Base-by-base conservation (phyloP, 1,140 invertebrate genomes). In the Conus betulinus region DNA sequence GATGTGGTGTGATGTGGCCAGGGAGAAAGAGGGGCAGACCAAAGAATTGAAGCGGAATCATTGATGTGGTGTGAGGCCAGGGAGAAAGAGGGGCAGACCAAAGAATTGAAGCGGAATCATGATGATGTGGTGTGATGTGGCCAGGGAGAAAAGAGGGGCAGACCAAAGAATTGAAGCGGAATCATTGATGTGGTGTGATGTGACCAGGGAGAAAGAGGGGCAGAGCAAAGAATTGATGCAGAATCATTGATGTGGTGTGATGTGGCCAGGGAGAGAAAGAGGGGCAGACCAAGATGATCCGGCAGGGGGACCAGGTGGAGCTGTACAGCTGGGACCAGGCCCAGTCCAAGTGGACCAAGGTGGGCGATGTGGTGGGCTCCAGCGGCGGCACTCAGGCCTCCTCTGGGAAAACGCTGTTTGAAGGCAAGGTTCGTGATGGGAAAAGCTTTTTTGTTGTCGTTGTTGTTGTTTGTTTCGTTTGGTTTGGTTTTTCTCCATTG, bases 361-460 rank as follows among this genome's bases (percentile, higher is more conserved):
- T 99, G 81, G 98, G 98, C 5, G 98, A 99, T 94, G 98, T 99
- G 2, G 96, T 98, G 90, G 98, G 98, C 5, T 97, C 97, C 5
- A 96, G 97, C 51, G 97, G 97, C 27, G 96, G 96, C 0, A 96
- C 97, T 83, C 96, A 95, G 57, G 96, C 96, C 17, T 91, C 95
- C 5, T 93, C 93, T 15, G 97, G 97, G 11, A 99, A 98, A 95
- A 97, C 97, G 39, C 94, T 98, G 88, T 97, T 97, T 94, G 97
- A 99, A 93, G 98, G 98, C 91, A 95, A 96, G 93, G 94, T 95
- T 7, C 13, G 67, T 23, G 13, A n/a, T 71, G 23, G 20, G 20
- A 6, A 71, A 71, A 7, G 23, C 15, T 71, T 6, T 71, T 71
- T 71, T 39, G n/a, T n/a, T n/a, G n/a, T n/a, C n/a, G n/a, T n/a